Percentiles rank a stretch among this genome's conserved stretches.
Conservation (phyloP, 2,113 vertebrate species). For the Crotalus viridis region DNA sequence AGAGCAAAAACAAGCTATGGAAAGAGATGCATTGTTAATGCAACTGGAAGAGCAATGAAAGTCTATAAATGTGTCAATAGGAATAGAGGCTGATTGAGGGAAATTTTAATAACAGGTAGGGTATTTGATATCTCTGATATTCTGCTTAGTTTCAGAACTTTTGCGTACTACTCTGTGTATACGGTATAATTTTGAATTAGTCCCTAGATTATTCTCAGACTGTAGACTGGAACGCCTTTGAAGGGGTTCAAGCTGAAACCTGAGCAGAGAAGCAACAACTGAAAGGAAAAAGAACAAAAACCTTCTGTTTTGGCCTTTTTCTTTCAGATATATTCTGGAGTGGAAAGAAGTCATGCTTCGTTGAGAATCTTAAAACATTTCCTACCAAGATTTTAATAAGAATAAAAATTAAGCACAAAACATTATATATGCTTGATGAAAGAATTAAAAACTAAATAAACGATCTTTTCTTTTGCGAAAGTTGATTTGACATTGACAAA, state of each 20-base stretch:
- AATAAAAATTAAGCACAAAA: not conserved
- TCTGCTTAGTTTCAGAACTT: not conserved
- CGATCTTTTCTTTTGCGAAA: not conserved
- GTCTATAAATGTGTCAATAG: not conserved
- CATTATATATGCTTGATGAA: not conserved
- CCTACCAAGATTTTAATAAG: not conserved
- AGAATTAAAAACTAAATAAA: not conserved
- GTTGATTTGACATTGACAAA: not conserved
- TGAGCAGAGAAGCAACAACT: not conserved
- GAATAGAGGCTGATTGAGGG: not conserved
- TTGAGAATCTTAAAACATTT: not conserved
- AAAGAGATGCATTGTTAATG: not conserved
- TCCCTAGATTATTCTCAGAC: not conserved
- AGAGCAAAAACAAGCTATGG: not conserved
- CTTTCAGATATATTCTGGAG: not conserved
- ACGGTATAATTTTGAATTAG: not conserved
- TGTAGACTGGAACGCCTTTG: not conserved
- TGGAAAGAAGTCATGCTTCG: not conserved
- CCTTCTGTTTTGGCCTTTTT: not conserved
- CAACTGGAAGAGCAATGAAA: not conserved
- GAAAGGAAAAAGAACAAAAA: not conserved
- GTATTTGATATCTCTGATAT: not conserved
- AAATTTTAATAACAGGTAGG: not conserved
- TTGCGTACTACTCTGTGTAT: not conserved
- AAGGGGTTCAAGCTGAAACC: not conserved